Evolutionary conservation across 2,113 vertebrate species (phyloP).

Genomic region (Chloroceryle aenea): DNA sequence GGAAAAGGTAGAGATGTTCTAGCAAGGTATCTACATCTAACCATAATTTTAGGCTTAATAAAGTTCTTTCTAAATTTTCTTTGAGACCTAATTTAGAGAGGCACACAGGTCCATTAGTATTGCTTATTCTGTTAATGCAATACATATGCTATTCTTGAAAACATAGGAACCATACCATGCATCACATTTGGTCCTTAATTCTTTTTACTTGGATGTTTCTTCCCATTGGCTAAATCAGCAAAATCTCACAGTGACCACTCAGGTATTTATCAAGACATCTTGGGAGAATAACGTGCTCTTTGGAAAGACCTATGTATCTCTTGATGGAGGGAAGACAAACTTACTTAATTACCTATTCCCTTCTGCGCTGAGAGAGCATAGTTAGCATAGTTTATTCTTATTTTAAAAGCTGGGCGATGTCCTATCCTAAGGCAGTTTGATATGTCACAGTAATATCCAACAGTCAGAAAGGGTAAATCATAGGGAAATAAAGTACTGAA

Average conservation of each 20-base stretch:
- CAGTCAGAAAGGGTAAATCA: background rate
- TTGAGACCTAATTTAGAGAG: background rate
- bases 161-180: background rate
- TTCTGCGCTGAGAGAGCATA: background rate
- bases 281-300: background rate
- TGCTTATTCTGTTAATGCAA: background rate
- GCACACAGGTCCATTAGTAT: background rate
- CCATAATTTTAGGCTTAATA: background rate
- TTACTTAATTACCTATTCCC: background rate
- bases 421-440: background rate
- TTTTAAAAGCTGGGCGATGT: background rate
- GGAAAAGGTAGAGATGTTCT: background rate
- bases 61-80: background rate
- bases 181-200: background rate
- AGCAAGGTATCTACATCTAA: background rate
- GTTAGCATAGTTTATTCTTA: background rate
- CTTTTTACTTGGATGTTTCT: background rate
- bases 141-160: background rate
- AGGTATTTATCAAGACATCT: background rate
- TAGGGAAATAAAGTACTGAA: background rate
- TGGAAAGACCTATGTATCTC: background rate
- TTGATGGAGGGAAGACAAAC: background rate
- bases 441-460: background rate
- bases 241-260: background rate
- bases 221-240: background rate